Base-by-base conservation (phyloP, 2,113 vertebrate species). In the Triplophysa siluroides region DNA sequence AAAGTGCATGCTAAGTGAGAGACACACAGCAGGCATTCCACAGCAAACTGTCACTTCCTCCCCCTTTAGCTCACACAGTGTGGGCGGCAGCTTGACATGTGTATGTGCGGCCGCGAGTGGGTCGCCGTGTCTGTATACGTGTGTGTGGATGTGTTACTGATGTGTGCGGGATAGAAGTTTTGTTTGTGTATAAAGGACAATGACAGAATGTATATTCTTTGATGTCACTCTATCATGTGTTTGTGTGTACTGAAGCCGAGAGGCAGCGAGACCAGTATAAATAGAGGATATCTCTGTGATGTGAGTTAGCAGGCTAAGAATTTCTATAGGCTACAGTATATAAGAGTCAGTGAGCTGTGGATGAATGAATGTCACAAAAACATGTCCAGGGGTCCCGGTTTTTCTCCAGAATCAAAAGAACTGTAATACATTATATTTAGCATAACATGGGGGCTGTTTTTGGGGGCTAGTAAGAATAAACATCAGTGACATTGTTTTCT, bases 11-110 rank as follows among this genome's bases (percentile, higher is more conserved):
- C 60, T 54, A 78, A 84, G 79, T 78, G 79, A 78, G 64, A 75
- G 69, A 81, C 63, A 75, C 78, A 78, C 79, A 84, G 83, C 73
- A 61, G 79, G 76, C 75, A 84, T 84, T 84, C 79, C 70, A 81
- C 70, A 66, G 76, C 76, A 64, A 60, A 47, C 76, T 75, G 76
- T 81, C 73, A 84, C 76, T 70, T 76, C 69, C 63, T 65, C 69
- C 69, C 75, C 47, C 63, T 21, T 64, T 33, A 38, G 9, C 47
- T 70, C 45, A 54, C 33, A 54, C 64, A 54, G 70, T 38, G 78
- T 72, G 52, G 70, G 77, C 13, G 71, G 78, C 68, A 64, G 26
- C 67, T 72, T 19, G 5, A 61, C 60, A 69, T 29, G 60, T 50
- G 45, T 52, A 63, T 78, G 67, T 69, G 54, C 9, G 52, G n/a